phyloP scores from a whole-genome alignment of 1,140 invertebrate species.

The Microplitis mediator region DNA sequence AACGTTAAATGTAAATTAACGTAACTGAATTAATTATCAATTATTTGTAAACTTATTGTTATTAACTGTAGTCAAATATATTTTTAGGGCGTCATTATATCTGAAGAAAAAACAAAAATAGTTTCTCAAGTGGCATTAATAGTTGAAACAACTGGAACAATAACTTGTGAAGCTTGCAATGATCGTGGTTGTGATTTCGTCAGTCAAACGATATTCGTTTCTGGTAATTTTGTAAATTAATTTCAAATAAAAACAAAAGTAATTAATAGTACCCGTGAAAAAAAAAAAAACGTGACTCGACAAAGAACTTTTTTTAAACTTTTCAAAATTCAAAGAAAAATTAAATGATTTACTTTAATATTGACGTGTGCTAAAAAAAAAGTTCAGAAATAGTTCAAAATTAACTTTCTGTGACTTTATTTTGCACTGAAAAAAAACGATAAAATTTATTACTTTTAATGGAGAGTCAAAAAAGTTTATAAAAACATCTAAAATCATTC shows the following conservation, averaged over 20 bases:
- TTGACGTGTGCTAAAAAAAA: background rate
- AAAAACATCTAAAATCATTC: too few species aligned
- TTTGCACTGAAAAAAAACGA: too few species aligned
- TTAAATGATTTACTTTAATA: too few species aligned
- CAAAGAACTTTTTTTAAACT: background rate
- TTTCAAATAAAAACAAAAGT: background rate
- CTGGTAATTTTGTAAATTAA: constrained; percentile 36
- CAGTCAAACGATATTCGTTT: constrained; percentile 40
- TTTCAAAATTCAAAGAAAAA: too few species aligned
- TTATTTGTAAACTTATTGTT: constrained; percentile 1
- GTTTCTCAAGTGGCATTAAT: constrained; percentile 30
- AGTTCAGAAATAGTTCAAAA: too few species aligned
- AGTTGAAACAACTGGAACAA: constrained; percentile 37
- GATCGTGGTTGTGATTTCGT: constrained; percentile 36
- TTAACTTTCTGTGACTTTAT: too few species aligned
- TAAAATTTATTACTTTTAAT: too few species aligned
- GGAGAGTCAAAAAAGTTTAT: too few species aligned
- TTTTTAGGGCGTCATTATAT: constrained; percentile 20
- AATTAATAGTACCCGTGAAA: background rate
- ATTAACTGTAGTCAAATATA: constrained; percentile 33
- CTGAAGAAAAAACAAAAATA: background rate
- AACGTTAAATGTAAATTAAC: too few species aligned
- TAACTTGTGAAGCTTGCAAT: constrained; percentile 48
- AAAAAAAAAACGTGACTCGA: background rate
- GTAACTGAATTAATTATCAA: background rate